Evolutionary conservation across 2,113 vertebrate species (phyloP).

Genomic region (Bos javanicus): DNA sequence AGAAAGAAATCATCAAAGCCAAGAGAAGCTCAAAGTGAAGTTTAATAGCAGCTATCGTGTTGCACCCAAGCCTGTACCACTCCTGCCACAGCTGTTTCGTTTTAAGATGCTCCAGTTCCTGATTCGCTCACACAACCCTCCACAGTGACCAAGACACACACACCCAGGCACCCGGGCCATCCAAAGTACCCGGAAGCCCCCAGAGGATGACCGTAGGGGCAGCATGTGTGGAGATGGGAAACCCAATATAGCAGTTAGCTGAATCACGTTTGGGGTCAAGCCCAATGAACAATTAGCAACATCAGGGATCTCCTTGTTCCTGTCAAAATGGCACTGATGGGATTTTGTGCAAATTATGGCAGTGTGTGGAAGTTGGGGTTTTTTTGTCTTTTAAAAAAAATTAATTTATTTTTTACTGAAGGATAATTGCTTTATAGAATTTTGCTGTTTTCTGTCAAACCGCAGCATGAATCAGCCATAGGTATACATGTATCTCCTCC

Average conservation of each 20-base stretch:
- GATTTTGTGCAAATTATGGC: slow-evolving; percentile 11
- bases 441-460: not conserved
- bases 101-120: slow-evolving; percentile 79
- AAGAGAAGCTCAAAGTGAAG: slow-evolving; percentile 79
- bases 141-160: slow-evolving; percentile 64
- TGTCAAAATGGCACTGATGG: not conserved
- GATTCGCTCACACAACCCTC: slow-evolving; percentile 57
- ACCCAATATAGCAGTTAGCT: slow-evolving; percentile 74
- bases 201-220: slow-evolving; percentile 70
- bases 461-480: not conserved
- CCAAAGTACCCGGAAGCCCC: slow-evolving; percentile 75
- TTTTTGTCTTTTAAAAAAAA: not conserved
- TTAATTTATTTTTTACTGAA: not conserved
- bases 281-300: slow-evolving; percentile 58
- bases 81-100: slow-evolving; percentile 82
- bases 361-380: not conserved
- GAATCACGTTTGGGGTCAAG: slow-evolving; percentile 73
- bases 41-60: slow-evolving; percentile 85
- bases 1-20: slow-evolving; percentile 83
- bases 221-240: slow-evolving; percentile 75
- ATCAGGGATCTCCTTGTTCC: slow-evolving; percentile 32
- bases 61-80: slow-evolving; percentile 77
- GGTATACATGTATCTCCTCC: not conserved
- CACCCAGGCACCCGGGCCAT: slow-evolving; percentile 72
- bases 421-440: not conserved